phyloP scores from a whole-genome alignment of 2,888 invertebrate genomes.

The Sphaeridia pumilis region DNA sequence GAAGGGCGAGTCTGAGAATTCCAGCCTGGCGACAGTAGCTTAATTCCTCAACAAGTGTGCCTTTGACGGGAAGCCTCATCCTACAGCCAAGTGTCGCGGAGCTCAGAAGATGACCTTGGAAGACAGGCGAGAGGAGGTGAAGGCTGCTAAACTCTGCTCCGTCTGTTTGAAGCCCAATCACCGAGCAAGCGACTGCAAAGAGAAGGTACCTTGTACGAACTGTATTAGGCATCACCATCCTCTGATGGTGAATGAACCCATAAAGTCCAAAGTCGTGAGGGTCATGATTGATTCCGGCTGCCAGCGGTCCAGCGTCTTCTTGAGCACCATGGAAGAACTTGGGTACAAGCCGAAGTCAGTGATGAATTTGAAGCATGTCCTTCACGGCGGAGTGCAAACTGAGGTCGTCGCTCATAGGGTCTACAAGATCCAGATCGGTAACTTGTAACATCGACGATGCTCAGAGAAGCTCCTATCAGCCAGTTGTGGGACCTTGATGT shows the following conservation, averaged over 20 bases:
- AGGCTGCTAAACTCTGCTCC: slow-evolving; percentile 32
- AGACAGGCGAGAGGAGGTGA: slow-evolving; percentile 6
- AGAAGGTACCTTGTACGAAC: slow-evolving; percentile 26
- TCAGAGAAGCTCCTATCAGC: neutral
- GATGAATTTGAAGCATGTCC: neutral
- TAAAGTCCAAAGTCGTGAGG: too few relatives aligned
- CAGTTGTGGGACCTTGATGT: slow-evolving; percentile 18
- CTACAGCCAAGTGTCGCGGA: slow-evolving; percentile 5
- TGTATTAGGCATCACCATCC: slow-evolving; percentile 31
- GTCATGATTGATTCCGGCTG: neutral
- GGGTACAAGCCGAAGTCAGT: neutral
- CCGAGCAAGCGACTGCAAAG: slow-evolving; percentile 26
- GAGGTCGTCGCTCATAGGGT: neutral
- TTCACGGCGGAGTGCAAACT: neutral
- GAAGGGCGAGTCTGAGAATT: neutral
- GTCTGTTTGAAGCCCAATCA: slow-evolving; percentile 34
- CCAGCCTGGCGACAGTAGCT: neutral
- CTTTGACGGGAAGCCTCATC: too few relatives aligned
- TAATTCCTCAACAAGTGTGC: neutral
- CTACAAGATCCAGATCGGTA: too few relatives aligned
- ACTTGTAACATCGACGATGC: too few relatives aligned
- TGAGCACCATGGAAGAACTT: neutral
- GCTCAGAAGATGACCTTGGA: slow-evolving; percentile 9
- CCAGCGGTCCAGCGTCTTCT: neutral
- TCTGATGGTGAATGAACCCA: slow-evolving; percentile 32